Percentiles rank a stretch among this genome's conserved stretches.
Conservation (phyloP, 2,113 vertebrate species). For the Passer montanus region DNA sequence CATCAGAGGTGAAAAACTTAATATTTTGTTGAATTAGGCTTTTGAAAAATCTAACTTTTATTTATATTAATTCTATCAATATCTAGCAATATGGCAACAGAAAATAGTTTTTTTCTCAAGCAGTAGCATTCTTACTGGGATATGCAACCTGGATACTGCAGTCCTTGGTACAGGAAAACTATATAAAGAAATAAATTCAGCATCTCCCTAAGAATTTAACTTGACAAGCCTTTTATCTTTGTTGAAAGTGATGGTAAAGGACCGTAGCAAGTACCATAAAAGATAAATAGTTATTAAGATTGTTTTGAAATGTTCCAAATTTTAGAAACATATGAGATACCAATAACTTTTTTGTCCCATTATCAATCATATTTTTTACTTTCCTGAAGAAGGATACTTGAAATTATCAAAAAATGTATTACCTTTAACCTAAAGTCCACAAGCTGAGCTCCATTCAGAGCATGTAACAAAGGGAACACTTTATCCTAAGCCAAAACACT, state of each 20-base stretch:
- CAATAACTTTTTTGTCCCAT: background rate
- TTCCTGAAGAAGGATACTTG: background rate
- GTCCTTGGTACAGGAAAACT: background rate
- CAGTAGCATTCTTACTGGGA: background rate
- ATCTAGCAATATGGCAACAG: background rate
- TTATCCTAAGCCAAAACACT: background rate
- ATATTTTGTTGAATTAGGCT: fast-evolving
- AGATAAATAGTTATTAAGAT: background rate
- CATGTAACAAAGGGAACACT: background rate
- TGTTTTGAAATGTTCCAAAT: background rate
- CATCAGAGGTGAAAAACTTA: background rate
- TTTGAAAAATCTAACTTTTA: background rate
- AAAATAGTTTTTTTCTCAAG: background rate
- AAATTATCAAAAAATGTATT: background rate
- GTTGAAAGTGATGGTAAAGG: background rate
- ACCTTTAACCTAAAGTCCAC: background rate
- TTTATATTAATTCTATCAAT: fast-evolving
- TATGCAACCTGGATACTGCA: background rate
- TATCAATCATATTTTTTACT: background rate
- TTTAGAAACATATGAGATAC: background rate
- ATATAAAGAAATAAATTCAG: background rate
- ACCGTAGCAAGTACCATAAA: background rate
- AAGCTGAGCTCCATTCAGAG: background rate
- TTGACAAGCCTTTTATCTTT: background rate
- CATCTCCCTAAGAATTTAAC: background rate